phyloP scores from a whole-genome alignment of 2,797 vertebrate genomes.

The Danio tinwini region DNA sequence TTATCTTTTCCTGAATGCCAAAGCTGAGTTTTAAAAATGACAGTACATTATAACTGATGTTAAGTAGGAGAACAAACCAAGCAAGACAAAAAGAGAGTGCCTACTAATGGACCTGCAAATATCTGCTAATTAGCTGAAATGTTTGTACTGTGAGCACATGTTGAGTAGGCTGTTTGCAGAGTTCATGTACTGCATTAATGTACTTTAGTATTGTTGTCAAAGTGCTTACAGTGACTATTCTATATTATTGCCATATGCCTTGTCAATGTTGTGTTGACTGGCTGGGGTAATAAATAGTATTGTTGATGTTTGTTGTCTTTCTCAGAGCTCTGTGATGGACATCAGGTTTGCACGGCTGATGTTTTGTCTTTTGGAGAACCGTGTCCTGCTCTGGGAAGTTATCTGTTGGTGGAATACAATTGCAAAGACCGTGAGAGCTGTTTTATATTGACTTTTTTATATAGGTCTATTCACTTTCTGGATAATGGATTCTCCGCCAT shows the following conservation, averaged over 20 bases:
- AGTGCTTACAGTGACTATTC: neutral
- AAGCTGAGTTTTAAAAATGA: neutral
- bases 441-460: neutral
- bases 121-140: neutral
- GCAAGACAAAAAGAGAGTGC: neutral
- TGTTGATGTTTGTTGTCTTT: neutral
- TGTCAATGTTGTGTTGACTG: neutral
- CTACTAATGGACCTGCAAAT: constrained; percentile 7
- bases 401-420: constrained; percentile 87
- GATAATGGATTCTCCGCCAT: too few relatives aligned
- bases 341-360: constrained; percentile 87
- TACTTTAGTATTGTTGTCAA: constrained; percentile 4
- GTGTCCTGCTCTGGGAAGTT: constrained; percentile 84
- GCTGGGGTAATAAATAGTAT: neutral
- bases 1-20: neutral
- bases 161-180: neutral
- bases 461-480: neutral
- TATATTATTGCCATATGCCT: too few relatives aligned
- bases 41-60: neutral
- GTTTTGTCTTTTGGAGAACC: constrained; percentile 82
- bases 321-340: constrained; percentile 85
- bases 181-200: neutral
- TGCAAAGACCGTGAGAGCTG: constrained; percentile 86
- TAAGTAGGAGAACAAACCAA: neutral
- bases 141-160: neutral